These are phyloP conservation scores for Octodon degus DNA, from an alignment of 2,113 vertebrate species.

Conservation along the genomic window DNA sequence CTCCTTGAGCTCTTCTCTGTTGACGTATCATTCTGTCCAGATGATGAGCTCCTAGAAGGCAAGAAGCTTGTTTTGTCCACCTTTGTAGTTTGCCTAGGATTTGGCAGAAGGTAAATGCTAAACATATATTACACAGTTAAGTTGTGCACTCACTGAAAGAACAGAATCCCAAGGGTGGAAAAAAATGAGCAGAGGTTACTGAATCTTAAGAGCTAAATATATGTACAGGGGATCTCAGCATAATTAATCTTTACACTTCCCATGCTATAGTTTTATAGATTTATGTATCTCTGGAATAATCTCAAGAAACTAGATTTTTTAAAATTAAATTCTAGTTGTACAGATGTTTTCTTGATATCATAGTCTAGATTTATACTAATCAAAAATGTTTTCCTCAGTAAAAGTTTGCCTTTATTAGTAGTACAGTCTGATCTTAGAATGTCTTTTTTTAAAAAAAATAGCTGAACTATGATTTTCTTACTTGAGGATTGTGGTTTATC, in stretches of 20 bases:
- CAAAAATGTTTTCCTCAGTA: slow-evolving; percentile 16
- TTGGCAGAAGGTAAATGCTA: background rate
- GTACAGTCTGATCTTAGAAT: background rate
- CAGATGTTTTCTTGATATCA: background rate
- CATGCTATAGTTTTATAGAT: background rate
- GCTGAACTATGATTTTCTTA: background rate
- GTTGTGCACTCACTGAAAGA: background rate
- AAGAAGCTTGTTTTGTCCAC: background rate
- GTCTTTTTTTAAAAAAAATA: background rate
- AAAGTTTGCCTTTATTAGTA: background rate
- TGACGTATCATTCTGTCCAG: background rate
- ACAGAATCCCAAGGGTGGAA: background rate
- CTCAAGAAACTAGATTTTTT: background rate
- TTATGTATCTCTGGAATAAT: slow-evolving; percentile 37
- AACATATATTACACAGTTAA: background rate
- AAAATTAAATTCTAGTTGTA: background rate
- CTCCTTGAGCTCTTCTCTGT: background rate
- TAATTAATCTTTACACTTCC: background rate
- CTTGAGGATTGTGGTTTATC: background rate
- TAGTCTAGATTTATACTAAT: background rate
- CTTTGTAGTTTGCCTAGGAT: background rate
- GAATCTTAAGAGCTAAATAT: background rate
- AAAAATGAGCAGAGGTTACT: background rate
- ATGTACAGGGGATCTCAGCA: background rate
- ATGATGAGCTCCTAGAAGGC: background rate